Evolutionary conservation across 2,888 invertebrate genomes (phyloP), one percentile per base, ranked within the genome.

Genomic region (Scotopteryx bipunctaria): DNA sequence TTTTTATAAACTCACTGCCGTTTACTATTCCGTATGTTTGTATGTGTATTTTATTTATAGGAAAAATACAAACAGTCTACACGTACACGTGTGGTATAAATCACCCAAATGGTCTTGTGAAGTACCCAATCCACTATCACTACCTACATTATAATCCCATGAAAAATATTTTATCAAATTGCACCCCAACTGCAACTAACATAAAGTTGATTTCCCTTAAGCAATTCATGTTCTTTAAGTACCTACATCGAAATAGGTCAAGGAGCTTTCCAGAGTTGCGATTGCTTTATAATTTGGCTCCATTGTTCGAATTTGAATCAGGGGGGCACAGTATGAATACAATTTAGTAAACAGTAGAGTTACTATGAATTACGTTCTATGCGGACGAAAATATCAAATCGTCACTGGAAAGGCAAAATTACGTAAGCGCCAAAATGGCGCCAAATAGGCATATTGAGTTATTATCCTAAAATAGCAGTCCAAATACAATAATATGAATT

Each of bases 241-340:
- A 51, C n/a, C n/a, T n/a, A n/a, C 46, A 40, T 36, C 25, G 66
- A 86, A 83, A 70, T 83, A 77, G 87, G 89, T 89, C 88, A 89
- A 88, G 86, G 72, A 74, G 80, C 73, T 73, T 76, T 83, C 71
- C 69, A 71, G 76, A 66, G 78, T 83, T 71, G 77, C 81, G 73
- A 81, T 79, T 73, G 80, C 76, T 74, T 64, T 80, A 83, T 87
- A 84, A 86, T 86, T 83, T 78, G 76, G 41, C 72, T 71, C 75
- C 72, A 88, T 89, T 89, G 88, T 89, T 87, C 75, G 57, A 66
- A 64, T 65, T 53, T 67, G 73, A 84, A 81, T 82, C 84, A 71
- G 68, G 67, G 76, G 79, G 71, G 76, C 69, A 45, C 37, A 32
- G 38, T 17, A 36, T 17, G 9, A 11, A 42, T 2, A 9, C 11